phyloP scores from a whole-genome alignment of 1,140 invertebrate genomes.

The Anoplolepis gracilipes region DNA sequence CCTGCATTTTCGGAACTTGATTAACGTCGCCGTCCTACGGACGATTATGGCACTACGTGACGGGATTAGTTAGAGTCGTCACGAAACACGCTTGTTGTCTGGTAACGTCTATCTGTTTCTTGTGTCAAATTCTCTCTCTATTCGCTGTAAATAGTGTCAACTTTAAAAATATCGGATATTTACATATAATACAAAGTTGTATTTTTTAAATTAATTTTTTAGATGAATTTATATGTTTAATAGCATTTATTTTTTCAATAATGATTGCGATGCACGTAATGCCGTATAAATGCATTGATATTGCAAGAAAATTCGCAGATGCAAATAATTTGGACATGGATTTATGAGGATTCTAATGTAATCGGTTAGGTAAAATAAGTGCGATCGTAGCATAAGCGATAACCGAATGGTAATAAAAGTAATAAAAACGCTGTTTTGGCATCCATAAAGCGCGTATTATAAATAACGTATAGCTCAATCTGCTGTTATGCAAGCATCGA shows the following conservation, averaged over 20 bases:
- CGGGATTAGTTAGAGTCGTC: constrained; percentile 69
- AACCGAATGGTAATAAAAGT: constrained; percentile 45
- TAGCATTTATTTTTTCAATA: neutral
- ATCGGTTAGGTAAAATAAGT: constrained; percentile 42
- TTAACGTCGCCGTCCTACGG: constrained; percentile 71
- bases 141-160: neutral
- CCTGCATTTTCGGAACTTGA: constrained; percentile 79
- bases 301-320: neutral
- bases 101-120: constrained; percentile 4
- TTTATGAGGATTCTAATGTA: constrained; percentile 4
- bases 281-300: neutral
- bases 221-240: neutral
- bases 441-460: constrained; percentile 50
- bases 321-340: constrained; percentile 2
- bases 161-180: neutral
- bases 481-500: constrained; percentile 59
- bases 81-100: constrained; percentile 49
- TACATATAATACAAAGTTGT: neutral
- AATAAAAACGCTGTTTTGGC: constrained; percentile 47
- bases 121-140: neutral
- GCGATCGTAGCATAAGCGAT: neutral
- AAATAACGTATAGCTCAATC: constrained; percentile 63
- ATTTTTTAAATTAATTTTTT: neutral
- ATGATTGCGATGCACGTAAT: neutral
- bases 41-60: constrained; percentile 73